Evolutionary conservation across 2,113 vertebrate species (phyloP).

Genomic region (Zapus hudsonius): DNA sequence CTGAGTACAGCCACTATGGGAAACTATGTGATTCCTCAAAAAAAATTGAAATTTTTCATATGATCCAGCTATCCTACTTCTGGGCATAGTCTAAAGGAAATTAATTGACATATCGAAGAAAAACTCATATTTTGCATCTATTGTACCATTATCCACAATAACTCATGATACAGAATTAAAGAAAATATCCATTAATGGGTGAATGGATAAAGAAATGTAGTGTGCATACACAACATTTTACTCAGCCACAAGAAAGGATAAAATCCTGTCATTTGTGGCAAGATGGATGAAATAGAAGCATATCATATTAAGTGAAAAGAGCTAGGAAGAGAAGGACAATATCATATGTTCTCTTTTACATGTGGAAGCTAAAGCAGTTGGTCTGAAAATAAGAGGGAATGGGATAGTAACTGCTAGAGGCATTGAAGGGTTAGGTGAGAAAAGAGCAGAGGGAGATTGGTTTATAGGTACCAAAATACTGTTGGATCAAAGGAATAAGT

Average conservation of each 20-base stretch:
- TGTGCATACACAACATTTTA: no score
- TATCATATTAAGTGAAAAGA: not conserved
- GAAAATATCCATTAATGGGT: not conserved
- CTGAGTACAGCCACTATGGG: not conserved
- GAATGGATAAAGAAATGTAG: not conserved
- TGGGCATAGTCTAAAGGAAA: not conserved
- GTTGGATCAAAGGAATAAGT: not conserved
- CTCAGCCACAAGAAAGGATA: not conserved
- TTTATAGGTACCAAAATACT: not conserved
- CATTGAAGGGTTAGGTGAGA: not conserved
- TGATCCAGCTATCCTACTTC: not conserved
- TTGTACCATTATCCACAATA: not conserved
- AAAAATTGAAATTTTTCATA: not conserved
- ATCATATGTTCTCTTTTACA: not conserved
- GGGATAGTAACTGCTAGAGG: not conserved
- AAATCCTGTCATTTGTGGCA: not conserved
- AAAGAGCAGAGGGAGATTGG: not conserved
- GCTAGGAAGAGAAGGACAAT: not conserved
- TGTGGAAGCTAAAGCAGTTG: not conserved
- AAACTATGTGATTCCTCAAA: not conserved
- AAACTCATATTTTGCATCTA: not conserved
- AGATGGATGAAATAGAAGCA: not conserved
- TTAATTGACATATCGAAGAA: not conserved
- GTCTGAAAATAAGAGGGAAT: not conserved
- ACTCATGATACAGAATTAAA: not conserved